Conservation (phyloP, 2,888 invertebrate genomes). For the Anarsia innoxiella region DNA sequence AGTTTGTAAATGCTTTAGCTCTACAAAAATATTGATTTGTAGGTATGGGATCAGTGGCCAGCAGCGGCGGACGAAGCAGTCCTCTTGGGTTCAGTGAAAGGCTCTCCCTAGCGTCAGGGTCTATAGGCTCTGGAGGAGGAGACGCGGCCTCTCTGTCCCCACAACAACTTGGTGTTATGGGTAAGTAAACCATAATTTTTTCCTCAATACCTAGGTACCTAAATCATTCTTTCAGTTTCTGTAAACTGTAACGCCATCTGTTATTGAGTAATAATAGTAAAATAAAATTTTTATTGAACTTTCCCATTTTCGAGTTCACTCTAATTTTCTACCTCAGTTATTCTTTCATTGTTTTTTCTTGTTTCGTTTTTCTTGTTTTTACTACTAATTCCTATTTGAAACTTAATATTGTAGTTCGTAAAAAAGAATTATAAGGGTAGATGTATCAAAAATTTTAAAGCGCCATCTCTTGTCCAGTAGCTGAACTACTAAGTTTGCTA, state of each 20-base stretch:
- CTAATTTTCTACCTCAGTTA: not conserved
- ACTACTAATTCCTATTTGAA: not conserved
- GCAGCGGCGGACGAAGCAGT: conserved; percentile 79
- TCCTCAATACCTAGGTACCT: too few species aligned
- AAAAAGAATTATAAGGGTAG: too few species aligned
- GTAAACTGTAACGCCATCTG: too few species aligned
- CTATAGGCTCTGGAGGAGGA: conserved; percentile 73
- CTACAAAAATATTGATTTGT: conserved; percentile 10
- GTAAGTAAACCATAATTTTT: conserved; percentile 70
- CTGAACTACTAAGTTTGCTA: conserved; percentile 14
- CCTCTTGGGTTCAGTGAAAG: conserved; percentile 79
- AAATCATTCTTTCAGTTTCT: too few species aligned
- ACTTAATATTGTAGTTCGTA: too few species aligned
- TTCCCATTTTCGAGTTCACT: not conserved
- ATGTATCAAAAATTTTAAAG: conserved; percentile 26
- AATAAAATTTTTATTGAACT: too few species aligned
- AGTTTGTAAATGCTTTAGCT: too few species aligned
- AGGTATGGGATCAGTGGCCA: conserved; percentile 79
- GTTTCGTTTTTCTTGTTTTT: not conserved
- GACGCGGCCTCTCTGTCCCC: conserved; percentile 83
- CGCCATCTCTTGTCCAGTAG: conserved; percentile 52
- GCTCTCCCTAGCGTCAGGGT: conserved; percentile 80
- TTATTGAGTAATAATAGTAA: too few species aligned
- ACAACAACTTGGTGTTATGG: conserved; percentile 92
- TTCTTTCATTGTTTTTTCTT: not conserved